phyloP scores from a whole-genome alignment of 2,888 invertebrate species.

The Tetropium fuscum region DNA sequence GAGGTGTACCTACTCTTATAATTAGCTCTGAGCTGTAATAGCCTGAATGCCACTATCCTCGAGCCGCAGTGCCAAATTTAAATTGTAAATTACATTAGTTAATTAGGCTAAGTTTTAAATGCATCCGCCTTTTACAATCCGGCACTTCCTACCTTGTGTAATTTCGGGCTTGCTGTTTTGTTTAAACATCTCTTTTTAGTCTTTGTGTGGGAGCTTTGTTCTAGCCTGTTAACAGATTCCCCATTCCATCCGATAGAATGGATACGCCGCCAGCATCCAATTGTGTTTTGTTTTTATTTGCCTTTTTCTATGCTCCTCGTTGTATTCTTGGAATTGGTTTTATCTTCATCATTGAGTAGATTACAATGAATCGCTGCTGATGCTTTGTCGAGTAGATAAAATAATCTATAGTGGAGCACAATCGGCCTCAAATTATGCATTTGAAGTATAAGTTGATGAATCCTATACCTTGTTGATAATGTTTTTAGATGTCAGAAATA shows the following conservation, averaged over 20 bases:
- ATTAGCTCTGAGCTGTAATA: slow-evolving; percentile 39
- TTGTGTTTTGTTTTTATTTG: no score
- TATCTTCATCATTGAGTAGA: no score
- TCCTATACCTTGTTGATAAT: no score
- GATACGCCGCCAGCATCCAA: background rate
- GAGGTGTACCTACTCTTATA: slow-evolving; percentile 48
- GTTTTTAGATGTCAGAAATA: no score
- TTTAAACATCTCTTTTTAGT: slow-evolving; percentile 11
- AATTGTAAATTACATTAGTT: slow-evolving; percentile 45
- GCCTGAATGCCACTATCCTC: slow-evolving; percentile 33
- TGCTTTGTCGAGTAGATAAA: no score
- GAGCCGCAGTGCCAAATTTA: slow-evolving; percentile 37
- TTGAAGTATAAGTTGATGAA: no score
- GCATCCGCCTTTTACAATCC: slow-evolving; percentile 21
- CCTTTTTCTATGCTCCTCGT: no score
- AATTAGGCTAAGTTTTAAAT: slow-evolving; percentile 40
- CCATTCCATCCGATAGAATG: background rate
- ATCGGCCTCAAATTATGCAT: no score
- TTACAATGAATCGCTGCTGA: no score
- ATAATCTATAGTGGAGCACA: no score
- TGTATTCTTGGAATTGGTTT: no score
- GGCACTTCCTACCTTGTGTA: slow-evolving; percentile 12
- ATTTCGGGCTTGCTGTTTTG: slow-evolving; percentile 6
- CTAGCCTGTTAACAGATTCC: background rate
- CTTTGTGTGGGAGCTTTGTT: slow-evolving; percentile 2